Base-by-base conservation (phyloP, 2,888 invertebrate genomes). In the Nyleta sp. region DNA sequence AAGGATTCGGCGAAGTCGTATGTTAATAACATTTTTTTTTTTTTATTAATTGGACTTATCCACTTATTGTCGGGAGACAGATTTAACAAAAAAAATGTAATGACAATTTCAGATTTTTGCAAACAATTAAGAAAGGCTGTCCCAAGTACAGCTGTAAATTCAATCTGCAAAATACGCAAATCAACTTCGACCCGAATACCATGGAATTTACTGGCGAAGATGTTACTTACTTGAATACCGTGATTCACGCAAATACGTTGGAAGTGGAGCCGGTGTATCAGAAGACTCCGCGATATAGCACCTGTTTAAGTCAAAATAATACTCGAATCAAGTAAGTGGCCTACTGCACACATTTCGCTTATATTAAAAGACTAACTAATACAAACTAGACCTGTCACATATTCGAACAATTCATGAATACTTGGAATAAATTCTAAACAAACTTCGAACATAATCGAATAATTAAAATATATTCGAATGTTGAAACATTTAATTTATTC, bases 151-250 rank as follows among this genome's bases (percentile, higher is more conserved):
- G 35, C 0, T 67, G 65, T 10, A 50, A 52, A 35, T 74, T 74
- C 10, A 73, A 65, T 4, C n/a, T n/a, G n/a, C n/a, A n/a, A n/a
- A 74, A 74, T 35, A 59, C 59, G 6, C 7, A 65, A 59, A 60
- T 22, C 0, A 74, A 74, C 11, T 74, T 74, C 20, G 18, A 74
- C 38, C 42, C 42, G 0, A 24, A 67, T 7, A 67, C 73, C 5
- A 64, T 74, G 50, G 52, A 67, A 57, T 13, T 67, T 2, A 60
- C 2, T 1, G 17, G 11, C 5, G 11, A 7, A 6, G 35, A 42
- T 18, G 20, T 72, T 10, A 31, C 11, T 17, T 72, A 64, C 13
- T 55, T 72, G n/a, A 73, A 73, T 22, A 65, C 57, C 7, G n/a
- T 73, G 4, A 73, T 73, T 33, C 2, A 73, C 18, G 52, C 57